Base-by-base conservation (phyloP, 53 echinoderm and acorn worm species). In the Patiria pectinifera region DNA sequence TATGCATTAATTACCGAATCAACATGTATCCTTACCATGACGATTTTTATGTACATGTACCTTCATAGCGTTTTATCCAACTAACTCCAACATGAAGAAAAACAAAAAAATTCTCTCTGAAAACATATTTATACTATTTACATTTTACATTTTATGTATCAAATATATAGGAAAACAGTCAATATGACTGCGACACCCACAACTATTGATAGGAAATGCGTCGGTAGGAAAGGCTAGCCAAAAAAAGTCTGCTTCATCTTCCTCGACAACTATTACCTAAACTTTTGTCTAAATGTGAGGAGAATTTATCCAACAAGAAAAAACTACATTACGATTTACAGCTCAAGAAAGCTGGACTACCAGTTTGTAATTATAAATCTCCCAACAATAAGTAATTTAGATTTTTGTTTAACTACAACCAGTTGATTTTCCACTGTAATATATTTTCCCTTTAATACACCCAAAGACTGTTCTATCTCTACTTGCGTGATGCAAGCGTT, bases 111-210 rank as follows among this genome's bases (percentile, higher is more conserved):
- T 46, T 48, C 72, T 87, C 62, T 87, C 59, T 77, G 87, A 87
- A 87, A 87, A 87, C 87, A 77, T 87, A 87, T 87, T 87, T 87
- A 87, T 87, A 87, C 59, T 87, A 87, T 87, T 22, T 87, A 87
- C 87, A 87, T 59, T 87, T 22, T 87, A 87, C 87, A 87, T 59
- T 25, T 76, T 76, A 58, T 76, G 87, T 87, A 87, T 87, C 87
- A 87, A 87, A 87, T 87, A 53, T 60, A 26, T 35, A 23, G 76
- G 24, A 74, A 87, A 75, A 25, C 76, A 87, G 77, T 87, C 87
- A 87, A 87, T 87, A 87, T 87, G 87, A 87, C 87, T 13, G 26
- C 22, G 48, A 86, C 23, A 59, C 77, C 86, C 66, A 71, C 86
- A 86, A 86, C 71, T 48, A 86, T 86, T 23, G 49, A 82, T 47